Conservation (phyloP, 2,888 invertebrate genomes). For the Machimus rusticus region DNA sequence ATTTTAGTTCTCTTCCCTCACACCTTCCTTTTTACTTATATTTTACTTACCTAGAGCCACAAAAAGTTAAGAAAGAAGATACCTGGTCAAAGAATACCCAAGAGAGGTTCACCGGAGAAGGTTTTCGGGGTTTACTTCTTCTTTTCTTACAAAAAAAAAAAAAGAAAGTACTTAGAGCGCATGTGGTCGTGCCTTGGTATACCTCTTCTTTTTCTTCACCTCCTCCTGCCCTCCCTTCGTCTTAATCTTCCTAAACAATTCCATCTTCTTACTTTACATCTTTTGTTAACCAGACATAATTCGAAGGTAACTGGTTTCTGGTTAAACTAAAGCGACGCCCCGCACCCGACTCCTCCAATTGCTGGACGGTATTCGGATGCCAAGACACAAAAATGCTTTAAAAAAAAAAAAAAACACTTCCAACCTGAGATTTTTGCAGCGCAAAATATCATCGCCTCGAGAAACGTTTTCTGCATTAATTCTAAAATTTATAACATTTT, state of each 20-base stretch:
- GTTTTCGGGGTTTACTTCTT: background rate
- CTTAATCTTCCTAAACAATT: background rate
- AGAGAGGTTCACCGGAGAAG: background rate
- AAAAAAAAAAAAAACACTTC: too few relatives aligned
- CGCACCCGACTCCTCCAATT: background rate
- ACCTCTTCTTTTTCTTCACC: background rate
- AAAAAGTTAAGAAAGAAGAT: background rate
- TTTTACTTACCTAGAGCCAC: background rate
- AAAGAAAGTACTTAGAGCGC: background rate
- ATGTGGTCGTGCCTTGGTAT: background rate
- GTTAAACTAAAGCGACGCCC: background rate
- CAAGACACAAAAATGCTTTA: too few relatives aligned
- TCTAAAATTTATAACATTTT: too few relatives aligned
- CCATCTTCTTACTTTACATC: background rate
- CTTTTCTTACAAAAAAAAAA: too few relatives aligned
- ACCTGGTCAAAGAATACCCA: too few relatives aligned
- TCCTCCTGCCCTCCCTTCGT: background rate
- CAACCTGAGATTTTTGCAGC: too few relatives aligned
- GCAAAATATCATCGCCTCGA: too few relatives aligned
- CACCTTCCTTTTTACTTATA: background rate
- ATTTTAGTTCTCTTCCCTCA: background rate
- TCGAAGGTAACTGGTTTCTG: slow-evolving; percentile 19
- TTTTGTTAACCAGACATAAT: slow-evolving; percentile 22
- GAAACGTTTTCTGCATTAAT: too few relatives aligned
- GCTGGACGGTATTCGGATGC: too few relatives aligned